Percentiles rank a stretch among this genome's conserved stretches.
Conservation (phyloP, 2,888 invertebrate genomes). For the Masnerella sp. region DNA sequence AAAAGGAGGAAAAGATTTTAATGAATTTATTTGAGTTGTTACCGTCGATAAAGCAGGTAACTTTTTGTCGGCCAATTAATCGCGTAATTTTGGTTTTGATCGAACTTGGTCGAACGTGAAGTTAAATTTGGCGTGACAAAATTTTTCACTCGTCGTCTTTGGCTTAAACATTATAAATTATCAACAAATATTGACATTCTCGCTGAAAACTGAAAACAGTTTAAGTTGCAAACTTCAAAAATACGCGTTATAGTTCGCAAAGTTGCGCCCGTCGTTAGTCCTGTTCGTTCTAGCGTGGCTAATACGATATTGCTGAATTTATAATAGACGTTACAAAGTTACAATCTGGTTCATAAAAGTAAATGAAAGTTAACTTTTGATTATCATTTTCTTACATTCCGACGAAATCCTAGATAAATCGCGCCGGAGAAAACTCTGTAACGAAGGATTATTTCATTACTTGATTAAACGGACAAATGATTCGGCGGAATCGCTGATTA, state of each 20-base stretch:
- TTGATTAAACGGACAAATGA: constrained; percentile 25
- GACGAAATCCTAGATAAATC: constrained; percentile 17
- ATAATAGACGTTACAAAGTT: constrained; percentile 35
- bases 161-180: constrained; percentile 7
- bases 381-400: constrained; percentile 31
- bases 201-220: constrained; percentile 13
- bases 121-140: constrained; percentile 13
- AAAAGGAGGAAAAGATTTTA: too few species aligned
- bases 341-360: constrained; percentile 39
- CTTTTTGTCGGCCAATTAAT: not conserved
- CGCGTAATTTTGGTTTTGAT: too few species aligned
- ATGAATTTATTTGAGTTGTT: too few species aligned
- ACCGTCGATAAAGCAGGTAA: not conserved
- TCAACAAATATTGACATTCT: constrained; percentile 34
- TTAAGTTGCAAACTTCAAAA: constrained; percentile 33
- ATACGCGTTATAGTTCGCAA: constrained; percentile 38
- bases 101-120: too few species aligned
- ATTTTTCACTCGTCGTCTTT: constrained; percentile 8
- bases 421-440: constrained; percentile 14
- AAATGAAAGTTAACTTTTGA: constrained; percentile 40
- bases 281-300: constrained; percentile 26
- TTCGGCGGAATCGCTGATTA: constrained; percentile 8
- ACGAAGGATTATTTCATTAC: constrained; percentile 28
- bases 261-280: constrained; percentile 42
- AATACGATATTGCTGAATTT: constrained; percentile 45